Base-by-base conservation (phyloP, 30 jellyfish, hydroid and myxozoan genomes). In the Chrysaora quinquecirrha region DNA sequence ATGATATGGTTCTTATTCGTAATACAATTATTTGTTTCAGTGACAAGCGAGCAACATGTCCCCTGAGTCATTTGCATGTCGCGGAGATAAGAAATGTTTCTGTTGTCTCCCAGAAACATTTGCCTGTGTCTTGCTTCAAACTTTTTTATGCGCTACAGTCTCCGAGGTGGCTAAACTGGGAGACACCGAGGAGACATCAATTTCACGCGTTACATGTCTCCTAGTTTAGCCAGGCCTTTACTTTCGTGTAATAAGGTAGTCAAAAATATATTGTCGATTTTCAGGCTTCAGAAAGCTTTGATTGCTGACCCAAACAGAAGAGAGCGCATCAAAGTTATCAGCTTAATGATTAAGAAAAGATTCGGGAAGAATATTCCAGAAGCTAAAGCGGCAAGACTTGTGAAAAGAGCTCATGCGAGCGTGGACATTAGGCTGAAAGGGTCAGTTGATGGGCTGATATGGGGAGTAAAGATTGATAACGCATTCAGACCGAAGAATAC, bases 391-490 rank as follows among this genome's bases (percentile, higher is more conserved):
- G 92, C 74, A n/a, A 31, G 92, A 34, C 34, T 82, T 64, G 82
- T 82, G n/a, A 82, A 82, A 48, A 82, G 49, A 56, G 80, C 75
- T n/a, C 73, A 66, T 82, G 85, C 92, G 34, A 69, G 46, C 66
- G 92, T 82, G 24, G 75, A 50, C 4, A n/a, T 70, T 10, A 82
- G 75, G 34, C 46, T 70, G 50, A 82, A 82, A 22, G 92, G 92
- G 0, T 63, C 84, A 28, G 54, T 38, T 33, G 82, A 71, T 82
- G 85, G 92, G 16, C 34, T 82, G 0, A 28, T 90, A 38, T 69
- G 86, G 83, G 97, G 97, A 34, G 88, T 82, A n/a, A 82, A 75
- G 24, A 90, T 90, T 29, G 71, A 70, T 34, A 50, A 25, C 34
- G 80, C 72, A 20, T 89, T 29, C 54, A 64, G 79, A 18, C 97